Percentiles rank a stretch among this genome's conserved stretches.
phyloP scores from a whole-genome alignment of 2,888 invertebrate genomes.

The Nesidiocoris tenuis region DNA sequence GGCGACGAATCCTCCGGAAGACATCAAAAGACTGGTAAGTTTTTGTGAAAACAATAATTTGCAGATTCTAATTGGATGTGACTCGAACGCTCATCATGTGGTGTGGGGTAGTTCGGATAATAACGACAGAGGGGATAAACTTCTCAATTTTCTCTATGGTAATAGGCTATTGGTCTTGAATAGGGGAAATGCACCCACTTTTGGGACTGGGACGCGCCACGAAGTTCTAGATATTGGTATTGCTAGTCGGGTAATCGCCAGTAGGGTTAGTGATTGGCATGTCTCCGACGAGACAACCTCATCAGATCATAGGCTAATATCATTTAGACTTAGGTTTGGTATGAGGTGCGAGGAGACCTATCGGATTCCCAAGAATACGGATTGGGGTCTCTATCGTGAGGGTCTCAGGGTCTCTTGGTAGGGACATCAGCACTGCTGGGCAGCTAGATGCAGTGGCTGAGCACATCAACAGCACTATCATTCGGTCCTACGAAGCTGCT shows the following conservation, averaged over 20 bases:
- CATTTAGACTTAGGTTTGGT: not conserved
- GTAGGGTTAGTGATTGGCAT: too few relatives aligned
- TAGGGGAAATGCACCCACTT: not conserved
- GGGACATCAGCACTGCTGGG: not conserved
- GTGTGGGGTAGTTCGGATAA: constrained; percentile 14
- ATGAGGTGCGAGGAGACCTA: not conserved
- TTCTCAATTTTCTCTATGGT: not conserved
- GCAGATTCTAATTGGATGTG: not conserved
- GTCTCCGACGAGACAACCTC: too few relatives aligned
- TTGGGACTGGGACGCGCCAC: not conserved
- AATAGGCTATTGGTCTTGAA: not conserved
- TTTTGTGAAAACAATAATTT: not conserved
- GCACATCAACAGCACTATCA: not conserved
- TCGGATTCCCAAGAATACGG: constrained; percentile 3
- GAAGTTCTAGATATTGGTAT: not conserved
- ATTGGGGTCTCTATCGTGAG: not conserved
- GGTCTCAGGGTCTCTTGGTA: too few relatives aligned
- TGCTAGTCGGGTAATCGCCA: not conserved
- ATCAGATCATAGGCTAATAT: not conserved
- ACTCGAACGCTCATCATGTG: constrained; percentile 16
- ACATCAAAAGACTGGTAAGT: not conserved
- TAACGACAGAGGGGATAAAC: constrained; percentile 12
- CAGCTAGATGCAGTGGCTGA: not conserved
- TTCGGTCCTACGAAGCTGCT: not conserved
- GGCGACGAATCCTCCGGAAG: not conserved